phyloP scores from a whole-genome alignment of 1,140 invertebrate genomes.

The Oreohelix idahoensis region DNA sequence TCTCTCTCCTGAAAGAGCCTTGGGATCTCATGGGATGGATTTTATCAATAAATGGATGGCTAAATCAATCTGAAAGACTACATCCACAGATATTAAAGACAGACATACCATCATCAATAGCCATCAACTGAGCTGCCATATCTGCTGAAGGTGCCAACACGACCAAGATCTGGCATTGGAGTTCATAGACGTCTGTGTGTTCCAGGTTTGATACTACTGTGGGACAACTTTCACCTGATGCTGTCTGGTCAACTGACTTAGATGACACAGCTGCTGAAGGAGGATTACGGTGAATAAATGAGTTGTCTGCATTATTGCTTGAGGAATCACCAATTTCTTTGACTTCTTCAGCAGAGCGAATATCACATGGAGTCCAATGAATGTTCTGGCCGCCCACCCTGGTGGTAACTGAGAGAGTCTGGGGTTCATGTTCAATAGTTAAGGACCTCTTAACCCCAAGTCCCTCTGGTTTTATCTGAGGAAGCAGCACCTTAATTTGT shows the following conservation, averaged over 20 bases:
- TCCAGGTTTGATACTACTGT: background rate
- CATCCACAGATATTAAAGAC: background rate
- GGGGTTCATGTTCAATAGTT: background rate
- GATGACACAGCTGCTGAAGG: background rate
- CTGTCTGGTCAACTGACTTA: background rate
- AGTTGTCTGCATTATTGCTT: background rate
- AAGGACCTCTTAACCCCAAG: background rate
- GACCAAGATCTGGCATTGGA: background rate
- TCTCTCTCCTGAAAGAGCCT: too few species aligned
- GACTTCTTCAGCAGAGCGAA: background rate
- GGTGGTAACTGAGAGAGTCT: background rate
- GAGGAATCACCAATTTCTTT: background rate
- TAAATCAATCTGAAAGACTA: too few species aligned
- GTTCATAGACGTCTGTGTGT: background rate
- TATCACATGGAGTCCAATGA: background rate
- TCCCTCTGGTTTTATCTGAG: background rate
- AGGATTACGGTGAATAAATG: background rate
- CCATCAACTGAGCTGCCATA: constrained; percentile 28
- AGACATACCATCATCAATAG: constrained; percentile 23
- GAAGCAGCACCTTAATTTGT: background rate
- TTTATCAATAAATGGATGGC: too few species aligned
- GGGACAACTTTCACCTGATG: background rate
- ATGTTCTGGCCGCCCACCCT: background rate
- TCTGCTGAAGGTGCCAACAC: constrained; percentile 22
- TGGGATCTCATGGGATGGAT: too few species aligned